Percentiles rank a stretch among this genome's conserved stretches.
Evolutionary conservation across 2,797 vertebrate species (phyloP).

Genomic region (Siniperca undulata): DNA sequence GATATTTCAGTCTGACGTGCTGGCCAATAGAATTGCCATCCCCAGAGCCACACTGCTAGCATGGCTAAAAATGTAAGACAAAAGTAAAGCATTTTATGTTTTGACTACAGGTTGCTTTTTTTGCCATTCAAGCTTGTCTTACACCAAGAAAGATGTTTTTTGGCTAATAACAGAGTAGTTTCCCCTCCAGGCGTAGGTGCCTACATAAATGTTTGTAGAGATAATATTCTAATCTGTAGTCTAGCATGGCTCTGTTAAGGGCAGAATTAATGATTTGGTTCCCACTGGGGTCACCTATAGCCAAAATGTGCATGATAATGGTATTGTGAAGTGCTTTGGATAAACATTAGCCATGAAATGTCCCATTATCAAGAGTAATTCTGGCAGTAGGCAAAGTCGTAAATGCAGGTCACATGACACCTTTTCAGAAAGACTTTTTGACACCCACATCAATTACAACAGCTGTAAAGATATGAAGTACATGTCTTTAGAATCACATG

Average conservation of each 20-base stretch:
- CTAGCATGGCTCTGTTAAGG: neutral
- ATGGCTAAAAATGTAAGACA: no score
- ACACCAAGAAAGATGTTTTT: neutral
- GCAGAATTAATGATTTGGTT: neutral
- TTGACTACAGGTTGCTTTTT: no score
- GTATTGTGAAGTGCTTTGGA: neutral
- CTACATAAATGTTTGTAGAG: neutral
- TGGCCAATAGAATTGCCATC: neutral
- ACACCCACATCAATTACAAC: neutral
- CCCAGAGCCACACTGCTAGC: no score
- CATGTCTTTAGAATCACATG: neutral
- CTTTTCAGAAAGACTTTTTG: neutral
- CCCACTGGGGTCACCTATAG: neutral
- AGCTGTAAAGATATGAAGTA: neutral
- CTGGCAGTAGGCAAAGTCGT: neutral
- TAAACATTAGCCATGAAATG: neutral
- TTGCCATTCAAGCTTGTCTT: no score
- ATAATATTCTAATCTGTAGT: slow-evolving; percentile 15
- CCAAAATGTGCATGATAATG: neutral
- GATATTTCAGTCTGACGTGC: no score
- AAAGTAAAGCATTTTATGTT: no score
- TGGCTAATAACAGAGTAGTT: neutral
- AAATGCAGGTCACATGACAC: neutral
- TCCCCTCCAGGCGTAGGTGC: neutral
- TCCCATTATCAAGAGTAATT: neutral